Evolutionary conservation across 1,140 invertebrate species (phyloP), one percentile per base, ranked within the genome.

Genomic region (Scaptodrosophila lebanonensis): DNA sequence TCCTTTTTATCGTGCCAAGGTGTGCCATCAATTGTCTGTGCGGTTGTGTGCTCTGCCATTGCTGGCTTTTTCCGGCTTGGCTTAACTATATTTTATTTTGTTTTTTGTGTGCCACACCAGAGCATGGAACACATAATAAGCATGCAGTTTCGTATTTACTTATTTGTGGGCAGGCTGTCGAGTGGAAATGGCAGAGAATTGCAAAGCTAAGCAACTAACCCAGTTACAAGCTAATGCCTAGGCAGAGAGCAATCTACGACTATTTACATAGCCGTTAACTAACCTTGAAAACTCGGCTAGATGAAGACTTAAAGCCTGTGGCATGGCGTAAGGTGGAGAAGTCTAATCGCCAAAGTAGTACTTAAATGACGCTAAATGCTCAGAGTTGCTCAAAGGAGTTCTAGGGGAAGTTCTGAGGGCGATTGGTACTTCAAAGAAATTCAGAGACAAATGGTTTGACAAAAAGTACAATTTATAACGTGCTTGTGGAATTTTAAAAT

Each of bases 1-100:
- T 79, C 75, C 75, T 79, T 75, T 79, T 82, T 79, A 79, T 79
- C 75, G 75, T 79, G 75, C 75, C 73, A 73, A 79, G 75, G 75
- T 82, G 75, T 82, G 75, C 75, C 75, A 79, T 79, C 75, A 70
- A 82, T 82, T 79, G 75, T 82, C 60, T 69, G 50, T 66, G 64
- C 5, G 32, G 6, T 33, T n/a, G 5, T 33, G 8, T 33, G 3
- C 9, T n/a, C 12, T 4, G 12, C 12, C 22, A 4, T 25, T n/a
- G n/a, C n/a, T n/a, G n/a, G 3, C 42, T 54, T 62, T 47, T n/a
- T 56, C 9, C 43, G 61, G 42, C 49, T 54, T 17, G 40, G 48
- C 40, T 50, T 47, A 66, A 58, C 3, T 25, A 25, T 25, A 4
- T 25, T 25, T 25, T 25, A 4, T 25, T 25, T 53, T 15, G 29